Conservation (phyloP, 2,113 vertebrate species). For the Chloropsis cyanopogon region DNA sequence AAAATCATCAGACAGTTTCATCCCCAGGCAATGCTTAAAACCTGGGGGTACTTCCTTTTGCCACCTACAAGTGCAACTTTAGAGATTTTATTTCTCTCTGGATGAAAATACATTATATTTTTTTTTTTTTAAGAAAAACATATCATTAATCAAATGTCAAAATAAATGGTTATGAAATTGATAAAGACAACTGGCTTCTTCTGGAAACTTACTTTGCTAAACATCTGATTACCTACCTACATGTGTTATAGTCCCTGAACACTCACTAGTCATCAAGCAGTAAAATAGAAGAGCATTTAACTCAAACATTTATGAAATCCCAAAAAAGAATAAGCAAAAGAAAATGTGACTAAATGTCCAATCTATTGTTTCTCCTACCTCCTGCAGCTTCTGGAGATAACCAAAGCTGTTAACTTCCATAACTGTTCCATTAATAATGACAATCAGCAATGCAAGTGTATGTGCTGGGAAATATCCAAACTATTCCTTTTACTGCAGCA, state of each 20-base stretch:
- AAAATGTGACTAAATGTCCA: neutral
- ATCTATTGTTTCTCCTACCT: neutral
- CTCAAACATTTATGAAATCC: neutral
- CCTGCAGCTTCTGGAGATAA: neutral
- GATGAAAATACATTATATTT: fast-evolving
- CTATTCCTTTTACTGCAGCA: neutral
- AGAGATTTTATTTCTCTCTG: neutral
- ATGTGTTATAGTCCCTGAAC: neutral
- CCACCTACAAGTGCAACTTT: neutral
- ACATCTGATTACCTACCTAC: neutral
- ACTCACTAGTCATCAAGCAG: neutral
- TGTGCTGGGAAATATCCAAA: neutral
- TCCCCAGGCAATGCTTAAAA: neutral
- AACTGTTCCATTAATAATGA: neutral
- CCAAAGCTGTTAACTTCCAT: too few species aligned
- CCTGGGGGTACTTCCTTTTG: neutral
- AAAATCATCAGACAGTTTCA: neutral
- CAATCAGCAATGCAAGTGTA: neutral
- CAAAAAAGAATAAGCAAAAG: neutral
- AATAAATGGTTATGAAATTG: neutral
- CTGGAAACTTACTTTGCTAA: neutral
- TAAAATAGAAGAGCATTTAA: neutral
- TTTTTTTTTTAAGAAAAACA: neutral
- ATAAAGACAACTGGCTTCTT: neutral
- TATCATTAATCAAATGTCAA: neutral